Evolutionary conservation across 2,113 vertebrate genomes (phyloP).

Genomic region (Meriones unguiculatus): DNA sequence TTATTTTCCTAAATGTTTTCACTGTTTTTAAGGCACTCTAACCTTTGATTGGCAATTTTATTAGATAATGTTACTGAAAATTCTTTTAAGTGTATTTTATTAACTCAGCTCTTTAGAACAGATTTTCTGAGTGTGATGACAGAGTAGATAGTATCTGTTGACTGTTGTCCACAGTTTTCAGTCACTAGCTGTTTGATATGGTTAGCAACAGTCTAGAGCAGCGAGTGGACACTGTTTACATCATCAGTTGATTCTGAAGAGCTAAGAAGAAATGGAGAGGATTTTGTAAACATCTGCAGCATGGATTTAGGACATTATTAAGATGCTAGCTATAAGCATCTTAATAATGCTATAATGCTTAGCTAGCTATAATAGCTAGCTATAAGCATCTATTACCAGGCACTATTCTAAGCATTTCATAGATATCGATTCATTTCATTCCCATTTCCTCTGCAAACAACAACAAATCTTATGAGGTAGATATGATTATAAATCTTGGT

Average conservation of each 20-base stretch:
- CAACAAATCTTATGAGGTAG: not conserved
- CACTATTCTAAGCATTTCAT: not conserved
- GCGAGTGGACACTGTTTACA: not conserved
- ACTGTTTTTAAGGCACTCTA: not conserved
- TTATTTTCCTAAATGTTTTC: constrained; percentile 22
- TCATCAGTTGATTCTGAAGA: not conserved
- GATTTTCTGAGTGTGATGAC: not conserved
- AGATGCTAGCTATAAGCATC: not conserved
- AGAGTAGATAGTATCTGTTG: not conserved
- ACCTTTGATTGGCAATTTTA: not conserved
- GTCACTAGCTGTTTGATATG: not conserved
- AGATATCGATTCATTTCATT: not conserved
- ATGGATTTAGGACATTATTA: not conserved
- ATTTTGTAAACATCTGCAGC: not conserved
- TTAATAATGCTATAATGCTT: too few species aligned
- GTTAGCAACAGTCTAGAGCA: not conserved
- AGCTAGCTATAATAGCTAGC: constrained; percentile 10
- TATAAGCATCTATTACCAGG: not conserved
- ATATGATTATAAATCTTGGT: not conserved
- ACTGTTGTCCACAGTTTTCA: not conserved
- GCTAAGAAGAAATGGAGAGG: not conserved
- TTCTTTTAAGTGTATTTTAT: not conserved
- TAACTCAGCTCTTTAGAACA: not conserved
- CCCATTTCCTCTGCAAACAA: not conserved
- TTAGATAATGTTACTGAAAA: not conserved